Evolutionary conservation across 2,888 invertebrate species (phyloP).

Genomic region (Hyposoter didymator): DNA sequence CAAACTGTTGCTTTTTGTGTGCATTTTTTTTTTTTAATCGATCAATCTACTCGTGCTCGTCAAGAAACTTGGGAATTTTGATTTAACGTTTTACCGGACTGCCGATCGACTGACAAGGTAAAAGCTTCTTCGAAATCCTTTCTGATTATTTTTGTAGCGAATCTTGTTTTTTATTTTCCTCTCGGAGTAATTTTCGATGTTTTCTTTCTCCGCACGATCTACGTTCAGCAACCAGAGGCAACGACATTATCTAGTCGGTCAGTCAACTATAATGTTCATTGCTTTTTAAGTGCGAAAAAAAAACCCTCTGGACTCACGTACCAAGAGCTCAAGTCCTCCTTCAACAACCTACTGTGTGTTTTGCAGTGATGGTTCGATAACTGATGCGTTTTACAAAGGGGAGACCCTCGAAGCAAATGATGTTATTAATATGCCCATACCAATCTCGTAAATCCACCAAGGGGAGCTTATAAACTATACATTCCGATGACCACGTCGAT

Average conservation of each 20-base stretch:
- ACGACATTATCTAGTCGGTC: constrained; percentile 49
- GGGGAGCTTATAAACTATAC: constrained; percentile 51
- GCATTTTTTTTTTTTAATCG: neutral
- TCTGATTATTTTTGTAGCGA: neutral
- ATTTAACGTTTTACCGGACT: constrained; percentile 39
- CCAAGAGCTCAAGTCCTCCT: neutral
- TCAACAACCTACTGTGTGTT: constrained; percentile 23
- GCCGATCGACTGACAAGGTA: constrained; percentile 32
- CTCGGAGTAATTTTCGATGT: neutral
- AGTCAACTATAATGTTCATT: constrained; percentile 54
- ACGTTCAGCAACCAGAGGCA: neutral
- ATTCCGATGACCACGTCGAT: constrained; percentile 47
- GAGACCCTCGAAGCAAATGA: constrained; percentile 40
- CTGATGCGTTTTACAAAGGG: constrained; percentile 59
- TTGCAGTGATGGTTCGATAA: constrained; percentile 60
- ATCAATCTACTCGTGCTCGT: constrained; percentile 3
- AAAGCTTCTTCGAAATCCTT: neutral
- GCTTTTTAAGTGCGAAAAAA: constrained; percentile 35
- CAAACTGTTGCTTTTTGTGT: constrained; percentile 29
- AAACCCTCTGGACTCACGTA: constrained; percentile 9
- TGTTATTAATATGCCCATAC: constrained; percentile 64
- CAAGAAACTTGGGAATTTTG: constrained; percentile 27
- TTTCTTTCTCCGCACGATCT: neutral
- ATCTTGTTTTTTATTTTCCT: neutral
- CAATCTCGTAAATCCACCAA: constrained; percentile 60